Percentiles rank a stretch among this genome's conserved stretches.
These are phyloP conservation scores for Vicugna pacos DNA, from an alignment of 2,113 vertebrate genomes.

Conservation along the genomic window DNA sequence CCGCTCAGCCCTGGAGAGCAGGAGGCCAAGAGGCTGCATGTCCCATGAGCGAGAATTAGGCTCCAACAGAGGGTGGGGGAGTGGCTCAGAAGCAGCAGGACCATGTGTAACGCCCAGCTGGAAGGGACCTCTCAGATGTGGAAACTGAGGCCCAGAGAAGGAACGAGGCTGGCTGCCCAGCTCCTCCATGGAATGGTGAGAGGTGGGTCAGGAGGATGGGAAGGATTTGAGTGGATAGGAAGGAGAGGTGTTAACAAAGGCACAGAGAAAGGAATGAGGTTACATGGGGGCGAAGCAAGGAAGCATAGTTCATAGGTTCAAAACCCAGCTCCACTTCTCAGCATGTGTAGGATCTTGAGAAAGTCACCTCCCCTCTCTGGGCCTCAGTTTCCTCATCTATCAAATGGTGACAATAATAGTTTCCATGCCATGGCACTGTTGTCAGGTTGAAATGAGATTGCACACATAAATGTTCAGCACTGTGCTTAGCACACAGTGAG, in stretches of 20 bases:
- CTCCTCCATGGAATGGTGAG: neutral
- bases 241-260: neutral
- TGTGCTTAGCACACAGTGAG: too few relatives aligned
- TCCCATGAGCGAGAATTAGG: neutral
- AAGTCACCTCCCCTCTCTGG: neutral
- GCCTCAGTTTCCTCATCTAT: neutral
- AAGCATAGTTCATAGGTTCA: neutral
- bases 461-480: neutral
- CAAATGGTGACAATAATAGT: neutral
- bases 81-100: neutral
- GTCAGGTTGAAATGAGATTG: neutral
- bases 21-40: neutral
- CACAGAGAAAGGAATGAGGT: neutral
- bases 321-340: neutral
- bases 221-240: neutral
- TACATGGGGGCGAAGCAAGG: neutral
- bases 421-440: neutral
- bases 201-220: neutral
- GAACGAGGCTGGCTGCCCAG: neutral
- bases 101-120: rapidly evolving
- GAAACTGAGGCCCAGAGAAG: neutral
- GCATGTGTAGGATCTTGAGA: neutral
- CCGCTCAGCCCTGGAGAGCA: neutral
- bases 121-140: neutral
- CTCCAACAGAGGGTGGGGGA: neutral